Evolutionary conservation across 2,113 vertebrate genomes (phyloP).

Genomic region (Pholis gunnellus): DNA sequence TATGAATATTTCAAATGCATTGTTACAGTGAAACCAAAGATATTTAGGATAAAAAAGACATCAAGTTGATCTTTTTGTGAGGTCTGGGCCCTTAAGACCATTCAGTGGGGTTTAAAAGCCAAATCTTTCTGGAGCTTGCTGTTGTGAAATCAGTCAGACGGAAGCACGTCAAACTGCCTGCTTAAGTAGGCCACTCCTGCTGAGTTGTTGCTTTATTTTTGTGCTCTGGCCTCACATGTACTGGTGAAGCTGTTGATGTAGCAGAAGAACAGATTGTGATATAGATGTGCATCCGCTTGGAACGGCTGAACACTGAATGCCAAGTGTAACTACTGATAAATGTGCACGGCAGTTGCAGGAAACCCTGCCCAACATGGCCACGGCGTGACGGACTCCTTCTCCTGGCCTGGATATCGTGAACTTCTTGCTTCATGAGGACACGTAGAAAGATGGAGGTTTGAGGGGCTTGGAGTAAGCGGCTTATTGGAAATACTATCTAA

Average conservation of each 20-base stretch:
- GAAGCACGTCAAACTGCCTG: conserved; percentile 56
- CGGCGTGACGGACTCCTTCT: conserved; percentile 2
- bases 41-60: conserved; percentile 57
- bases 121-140: conserved; percentile 40
- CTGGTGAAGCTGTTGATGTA: conserved; percentile 47
- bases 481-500: conserved; percentile 68
- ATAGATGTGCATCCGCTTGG: conserved; percentile 59
- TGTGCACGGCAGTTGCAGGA: conserved; percentile 21
- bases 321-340: conserved; percentile 49
- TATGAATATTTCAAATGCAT: conserved; percentile 67
- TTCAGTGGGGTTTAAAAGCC: conserved; percentile 48
- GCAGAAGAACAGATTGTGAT: conserved; percentile 39
- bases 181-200: conserved; percentile 74
- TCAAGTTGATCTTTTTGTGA: conserved; percentile 60
- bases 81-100: conserved; percentile 63
- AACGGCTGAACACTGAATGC: conserved; percentile 34
- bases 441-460: conserved; percentile 61
- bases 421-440: conserved; percentile 14
- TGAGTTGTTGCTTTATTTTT: conserved; percentile 63
- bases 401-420: background rate
- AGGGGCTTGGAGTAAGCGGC: conserved; percentile 70
- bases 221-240: conserved; percentile 36
- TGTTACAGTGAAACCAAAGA: conserved; percentile 64
- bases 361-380: background rate
- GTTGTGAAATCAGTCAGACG: conserved; percentile 64